Percentiles rank a stretch among this genome's conserved stretches.
Conservation (phyloP, 2,113 vertebrate genomes). For the Malurus cyaneus region DNA sequence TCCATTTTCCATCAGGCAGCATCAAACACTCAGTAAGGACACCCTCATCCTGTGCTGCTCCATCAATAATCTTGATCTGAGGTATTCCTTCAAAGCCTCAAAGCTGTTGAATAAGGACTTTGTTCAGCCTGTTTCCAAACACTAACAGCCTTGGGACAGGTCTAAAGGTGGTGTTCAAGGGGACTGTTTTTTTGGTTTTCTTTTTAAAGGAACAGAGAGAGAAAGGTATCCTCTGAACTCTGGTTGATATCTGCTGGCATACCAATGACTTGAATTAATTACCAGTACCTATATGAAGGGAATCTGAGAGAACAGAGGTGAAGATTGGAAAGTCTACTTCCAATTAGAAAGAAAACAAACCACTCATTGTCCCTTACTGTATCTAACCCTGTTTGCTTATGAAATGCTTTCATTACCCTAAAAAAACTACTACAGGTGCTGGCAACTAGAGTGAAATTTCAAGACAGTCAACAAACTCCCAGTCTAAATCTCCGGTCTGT, state of each 20-base stretch:
- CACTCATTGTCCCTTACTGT: not conserved
- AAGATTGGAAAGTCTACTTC: not conserved
- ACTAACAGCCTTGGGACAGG: not conserved
- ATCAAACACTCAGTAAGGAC: not conserved
- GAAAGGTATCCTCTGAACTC: not conserved
- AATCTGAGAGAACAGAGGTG: not conserved
- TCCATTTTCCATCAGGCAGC: not conserved
- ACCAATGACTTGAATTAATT: not conserved
- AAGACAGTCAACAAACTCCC: not conserved
- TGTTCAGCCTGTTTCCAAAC: not conserved
- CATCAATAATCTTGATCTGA: not conserved
- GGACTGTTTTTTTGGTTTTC: too few species aligned
- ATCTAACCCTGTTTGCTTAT: not conserved
- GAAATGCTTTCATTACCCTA: not conserved
- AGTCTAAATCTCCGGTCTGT: not conserved
- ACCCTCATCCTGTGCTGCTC: not conserved
- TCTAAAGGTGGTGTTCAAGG: not conserved
- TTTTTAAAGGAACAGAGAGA: not conserved
- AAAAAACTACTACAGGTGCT: not conserved
- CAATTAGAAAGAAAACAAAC: not conserved
- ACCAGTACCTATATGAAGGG: not conserved
- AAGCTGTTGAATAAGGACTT: not conserved
- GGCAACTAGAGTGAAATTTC: not conserved
- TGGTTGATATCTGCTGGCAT: not conserved
- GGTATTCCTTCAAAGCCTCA: not conserved